These are phyloP conservation scores for Patiria miniata DNA, from an alignment of 35 echinoderm and acorn worm species.

Conservation along the genomic window DNA sequence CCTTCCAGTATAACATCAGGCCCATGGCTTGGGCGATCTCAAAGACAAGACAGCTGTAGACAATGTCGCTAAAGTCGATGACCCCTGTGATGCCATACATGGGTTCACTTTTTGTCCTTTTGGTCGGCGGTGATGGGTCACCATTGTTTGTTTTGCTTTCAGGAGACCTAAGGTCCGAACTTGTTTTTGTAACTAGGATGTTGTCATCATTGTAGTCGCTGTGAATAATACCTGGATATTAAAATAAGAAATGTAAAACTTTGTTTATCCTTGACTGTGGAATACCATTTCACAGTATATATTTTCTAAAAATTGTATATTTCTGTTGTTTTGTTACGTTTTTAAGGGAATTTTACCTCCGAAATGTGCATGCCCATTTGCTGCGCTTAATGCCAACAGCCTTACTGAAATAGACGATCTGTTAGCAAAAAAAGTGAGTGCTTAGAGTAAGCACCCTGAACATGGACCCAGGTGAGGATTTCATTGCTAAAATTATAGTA, in stretches of 20 bases:
- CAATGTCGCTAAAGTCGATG: slow-evolving; percentile 45
- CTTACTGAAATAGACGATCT: too few relatives aligned
- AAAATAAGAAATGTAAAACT: not conserved
- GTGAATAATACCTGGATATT: slow-evolving; percentile 46
- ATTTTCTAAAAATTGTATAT: not conserved
- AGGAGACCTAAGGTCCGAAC: not conserved
- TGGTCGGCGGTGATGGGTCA: not conserved
- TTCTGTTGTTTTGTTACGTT: too few relatives aligned
- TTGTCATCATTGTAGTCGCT: slow-evolving; percentile 58
- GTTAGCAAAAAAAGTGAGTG: too few relatives aligned
- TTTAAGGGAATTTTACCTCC: not conserved
- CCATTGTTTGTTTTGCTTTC: not conserved
- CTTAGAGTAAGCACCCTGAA: too few relatives aligned
- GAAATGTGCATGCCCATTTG: too few relatives aligned
- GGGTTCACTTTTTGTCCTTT: not conserved
- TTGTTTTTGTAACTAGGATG: slow-evolving; percentile 35
- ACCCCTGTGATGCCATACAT: slow-evolving; percentile 33
- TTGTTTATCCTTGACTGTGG: not conserved
- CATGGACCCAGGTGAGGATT: too few relatives aligned
- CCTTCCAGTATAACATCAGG: slow-evolving; percentile 25
- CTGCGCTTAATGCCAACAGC: too few relatives aligned
- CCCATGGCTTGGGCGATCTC: slow-evolving; percentile 30
- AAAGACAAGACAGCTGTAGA: slow-evolving; percentile 34
- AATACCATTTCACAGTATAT: slow-evolving; percentile 1
- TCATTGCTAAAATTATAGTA: too few relatives aligned